A percentile compares a stretch with the other conserved stretches of the same genome.
Conservation (phyloP, 92 coral and sea anemone genomes). For the Epizoanthus stellaris region DNA sequence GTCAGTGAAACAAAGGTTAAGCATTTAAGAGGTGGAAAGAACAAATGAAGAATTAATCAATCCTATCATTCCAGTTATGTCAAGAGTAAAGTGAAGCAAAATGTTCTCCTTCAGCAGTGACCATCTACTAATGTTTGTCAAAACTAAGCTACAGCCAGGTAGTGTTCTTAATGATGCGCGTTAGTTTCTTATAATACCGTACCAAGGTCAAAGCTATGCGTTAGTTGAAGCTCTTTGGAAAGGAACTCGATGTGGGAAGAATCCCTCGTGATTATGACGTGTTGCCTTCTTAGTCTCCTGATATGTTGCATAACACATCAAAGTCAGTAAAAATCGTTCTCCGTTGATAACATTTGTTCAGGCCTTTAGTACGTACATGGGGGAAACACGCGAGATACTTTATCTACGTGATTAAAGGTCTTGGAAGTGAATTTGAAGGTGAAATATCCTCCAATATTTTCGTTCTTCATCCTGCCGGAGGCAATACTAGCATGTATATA, state of each 20-base stretch:
- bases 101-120: neutral
- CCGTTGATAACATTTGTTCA: neutral
- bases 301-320: neutral
- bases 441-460: neutral
- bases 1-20: too few relatives aligned
- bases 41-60: too few relatives aligned
- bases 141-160: neutral
- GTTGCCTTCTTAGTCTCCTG: neutral
- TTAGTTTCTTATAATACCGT: neutral
- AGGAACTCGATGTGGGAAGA: neutral
- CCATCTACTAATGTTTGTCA: neutral
- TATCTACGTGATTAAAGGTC: neutral
- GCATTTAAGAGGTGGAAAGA: too few relatives aligned
- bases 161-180: neutral
- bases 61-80: too few relatives aligned
- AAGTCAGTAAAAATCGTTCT: neutral
- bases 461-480: neutral
- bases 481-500: neutral
- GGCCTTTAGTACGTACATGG: neutral
- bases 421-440: neutral
- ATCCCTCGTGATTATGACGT: constrained; percentile 18
- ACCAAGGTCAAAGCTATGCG: neutral
- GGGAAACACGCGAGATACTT: neutral
- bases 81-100: too few relatives aligned
- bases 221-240: neutral